phyloP scores from a whole-genome alignment of 2,113 vertebrate genomes.

The Pogonocichla stellata region DNA sequence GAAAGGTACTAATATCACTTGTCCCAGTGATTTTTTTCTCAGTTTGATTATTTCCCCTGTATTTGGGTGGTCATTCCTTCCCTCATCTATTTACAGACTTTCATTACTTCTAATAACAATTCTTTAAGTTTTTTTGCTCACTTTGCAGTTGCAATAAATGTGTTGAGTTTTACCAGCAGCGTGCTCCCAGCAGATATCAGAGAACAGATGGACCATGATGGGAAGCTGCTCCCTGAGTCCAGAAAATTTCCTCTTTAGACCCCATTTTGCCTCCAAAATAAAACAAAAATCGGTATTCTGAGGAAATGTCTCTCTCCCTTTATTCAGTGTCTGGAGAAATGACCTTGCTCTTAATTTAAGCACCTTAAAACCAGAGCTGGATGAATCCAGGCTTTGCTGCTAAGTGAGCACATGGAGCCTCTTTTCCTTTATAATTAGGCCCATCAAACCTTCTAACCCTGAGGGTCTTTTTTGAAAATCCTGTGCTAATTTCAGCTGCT shows the following conservation, averaged over 20 bases:
- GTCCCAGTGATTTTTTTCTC: neutral
- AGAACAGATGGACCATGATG: fast-evolving
- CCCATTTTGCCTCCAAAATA: neutral
- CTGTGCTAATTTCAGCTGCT: conserved; percentile 45
- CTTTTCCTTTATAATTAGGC: conserved; percentile 37
- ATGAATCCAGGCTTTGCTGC: neutral
- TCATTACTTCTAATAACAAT: neutral
- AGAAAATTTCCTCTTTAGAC: neutral
- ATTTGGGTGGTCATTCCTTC: neutral
- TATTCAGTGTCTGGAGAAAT: neutral
- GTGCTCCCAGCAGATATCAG: neutral
- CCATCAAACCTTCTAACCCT: neutral
- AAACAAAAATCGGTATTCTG: neutral
- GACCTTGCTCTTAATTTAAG: neutral
- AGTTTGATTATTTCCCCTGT: neutral
- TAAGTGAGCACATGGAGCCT: neutral
- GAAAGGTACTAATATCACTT: neutral
- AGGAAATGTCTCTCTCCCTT: neutral
- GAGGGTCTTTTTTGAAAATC: conserved; percentile 1
- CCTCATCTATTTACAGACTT: neutral
- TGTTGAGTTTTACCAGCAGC: neutral
- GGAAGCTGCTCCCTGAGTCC: neutral
- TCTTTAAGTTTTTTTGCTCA: neutral
- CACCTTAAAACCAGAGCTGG: neutral
- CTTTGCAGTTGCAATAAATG: neutral